Evolutionary conservation across 2,797 vertebrate genomes (phyloP).

Genomic region (Hapalemur alaotrensis): DNA sequence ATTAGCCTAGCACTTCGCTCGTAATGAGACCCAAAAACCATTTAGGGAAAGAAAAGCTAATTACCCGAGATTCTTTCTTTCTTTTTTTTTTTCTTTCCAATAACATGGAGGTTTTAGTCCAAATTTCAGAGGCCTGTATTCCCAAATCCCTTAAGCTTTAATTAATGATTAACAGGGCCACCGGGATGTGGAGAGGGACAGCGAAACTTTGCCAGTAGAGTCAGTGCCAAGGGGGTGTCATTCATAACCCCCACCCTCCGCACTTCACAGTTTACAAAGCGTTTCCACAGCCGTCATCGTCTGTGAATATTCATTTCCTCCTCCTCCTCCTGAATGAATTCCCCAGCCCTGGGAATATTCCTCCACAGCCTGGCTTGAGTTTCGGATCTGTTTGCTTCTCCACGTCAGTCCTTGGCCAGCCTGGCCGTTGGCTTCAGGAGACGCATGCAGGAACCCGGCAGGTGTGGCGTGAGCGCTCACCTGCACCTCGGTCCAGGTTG

Average conservation of each 20-base stretch:
- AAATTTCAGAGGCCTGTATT: constrained; percentile 77
- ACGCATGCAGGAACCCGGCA: accelerated
- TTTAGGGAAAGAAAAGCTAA: constrained; percentile 84
- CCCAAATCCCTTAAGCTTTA: constrained; percentile 81
- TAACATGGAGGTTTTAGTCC: constrained; percentile 81
- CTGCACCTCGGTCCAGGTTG: not conserved
- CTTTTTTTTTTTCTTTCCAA: constrained; percentile 40
- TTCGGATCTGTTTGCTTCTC: not conserved
- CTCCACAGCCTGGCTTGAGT: not conserved
- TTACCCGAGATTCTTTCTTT: constrained; percentile 76
- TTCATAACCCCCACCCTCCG: constrained; percentile 1
- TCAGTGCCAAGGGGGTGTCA: not conserved
- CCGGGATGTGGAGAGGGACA: constrained; percentile 49
- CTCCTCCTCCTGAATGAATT: not conserved
- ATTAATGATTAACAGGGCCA: constrained; percentile 72
- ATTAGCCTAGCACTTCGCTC: constrained; percentile 84
- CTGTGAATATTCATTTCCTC: constrained; percentile 48
- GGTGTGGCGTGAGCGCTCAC: not conserved
- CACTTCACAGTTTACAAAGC: constrained; percentile 57
- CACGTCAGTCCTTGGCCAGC: not conserved
- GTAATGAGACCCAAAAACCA: constrained; percentile 85
- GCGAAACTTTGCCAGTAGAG: constrained; percentile 42
- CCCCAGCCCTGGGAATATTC: not conserved
- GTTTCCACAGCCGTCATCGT: not conserved
- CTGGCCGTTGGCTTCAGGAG: accelerated